Evolutionary conservation across 2,113 vertebrate species (phyloP).

Genomic region (Axis porcinus): DNA sequence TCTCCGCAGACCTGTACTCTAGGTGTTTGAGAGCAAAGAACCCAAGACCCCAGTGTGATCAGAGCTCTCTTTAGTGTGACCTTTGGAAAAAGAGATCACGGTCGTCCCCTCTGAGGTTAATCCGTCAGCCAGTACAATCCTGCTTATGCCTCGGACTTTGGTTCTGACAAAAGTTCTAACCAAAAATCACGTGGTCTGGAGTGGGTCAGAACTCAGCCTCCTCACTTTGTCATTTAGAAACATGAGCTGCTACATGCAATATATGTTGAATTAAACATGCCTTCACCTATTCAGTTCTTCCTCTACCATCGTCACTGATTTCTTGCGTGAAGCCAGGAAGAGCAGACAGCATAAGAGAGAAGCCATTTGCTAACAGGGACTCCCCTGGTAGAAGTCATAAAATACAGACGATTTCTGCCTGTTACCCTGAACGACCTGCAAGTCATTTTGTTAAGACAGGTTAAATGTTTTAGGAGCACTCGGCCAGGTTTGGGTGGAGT

Average conservation of each 20-base stretch:
- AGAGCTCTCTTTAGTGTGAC: not conserved
- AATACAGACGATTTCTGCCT: constrained; percentile 36
- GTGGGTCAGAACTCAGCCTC: not conserved
- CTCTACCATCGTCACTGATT: not conserved
- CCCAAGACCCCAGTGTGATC: not conserved
- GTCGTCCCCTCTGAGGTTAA: not conserved
- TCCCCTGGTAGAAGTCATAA: not conserved
- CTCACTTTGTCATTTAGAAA: not conserved
- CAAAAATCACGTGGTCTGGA: fast-evolving
- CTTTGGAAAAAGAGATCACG: not conserved
- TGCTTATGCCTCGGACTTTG: not conserved
- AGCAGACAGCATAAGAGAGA: not conserved
- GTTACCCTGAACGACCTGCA: not conserved
- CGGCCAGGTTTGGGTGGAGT: constrained; percentile 50
- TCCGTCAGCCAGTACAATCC: not conserved
- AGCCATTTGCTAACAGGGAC: not conserved
- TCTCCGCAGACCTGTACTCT: not conserved
- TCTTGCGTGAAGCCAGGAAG: not conserved
- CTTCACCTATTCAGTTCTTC: constrained; percentile 4
- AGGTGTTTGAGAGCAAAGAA: not conserved
- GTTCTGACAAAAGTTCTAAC: not conserved
- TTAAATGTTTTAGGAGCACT: constrained; percentile 41
- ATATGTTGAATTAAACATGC: not conserved
- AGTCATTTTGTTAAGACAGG: constrained; percentile 28
- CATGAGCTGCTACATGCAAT: not conserved